phyloP scores from a whole-genome alignment of 2,888 invertebrate species.

The Cristatella mucedo region DNA sequence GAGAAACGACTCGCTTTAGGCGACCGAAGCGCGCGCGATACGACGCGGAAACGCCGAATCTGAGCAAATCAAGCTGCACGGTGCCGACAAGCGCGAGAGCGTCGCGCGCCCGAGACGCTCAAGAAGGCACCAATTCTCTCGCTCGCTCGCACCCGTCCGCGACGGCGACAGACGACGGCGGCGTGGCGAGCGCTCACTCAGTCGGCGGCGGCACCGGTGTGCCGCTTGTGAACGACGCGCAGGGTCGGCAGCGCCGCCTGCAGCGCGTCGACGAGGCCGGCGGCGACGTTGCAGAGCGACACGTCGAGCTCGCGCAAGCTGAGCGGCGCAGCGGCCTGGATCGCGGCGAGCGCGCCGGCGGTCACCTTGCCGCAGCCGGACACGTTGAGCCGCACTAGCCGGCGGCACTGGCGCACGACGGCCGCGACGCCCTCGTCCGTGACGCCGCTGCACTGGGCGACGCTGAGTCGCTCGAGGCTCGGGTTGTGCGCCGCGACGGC shows the following conservation, averaged over 20 bases:
- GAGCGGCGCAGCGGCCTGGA: slow-evolving; percentile 42
- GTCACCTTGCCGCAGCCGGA: slow-evolving; percentile 50
- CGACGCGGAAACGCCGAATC: no score
- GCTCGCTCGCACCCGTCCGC: no score
- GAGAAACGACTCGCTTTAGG: no score
- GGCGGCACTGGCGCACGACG: slow-evolving; percentile 40
- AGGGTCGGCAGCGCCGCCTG: slow-evolving; percentile 18
- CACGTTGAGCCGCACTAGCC: slow-evolving; percentile 47
- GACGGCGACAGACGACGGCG: no score
- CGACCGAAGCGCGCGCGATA: no score
- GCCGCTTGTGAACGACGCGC: slow-evolving; percentile 20
- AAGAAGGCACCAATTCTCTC: no score
- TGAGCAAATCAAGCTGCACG: no score
- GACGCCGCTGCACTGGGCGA: slow-evolving; percentile 52
- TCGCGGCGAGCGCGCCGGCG: slow-evolving; percentile 44
- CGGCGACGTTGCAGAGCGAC: slow-evolving; percentile 35
- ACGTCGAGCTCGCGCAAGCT: slow-evolving; percentile 47
- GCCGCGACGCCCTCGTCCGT: slow-evolving; percentile 48
- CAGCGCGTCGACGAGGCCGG: slow-evolving; percentile 21
- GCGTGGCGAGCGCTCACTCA: no score
- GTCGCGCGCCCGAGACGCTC: no score
- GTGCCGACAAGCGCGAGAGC: no score
- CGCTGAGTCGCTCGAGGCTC: slow-evolving; percentile 51
- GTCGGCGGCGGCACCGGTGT: slow-evolving; percentile 1
- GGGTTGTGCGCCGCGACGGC: slow-evolving; percentile 51